Evolutionary conservation across 2,113 vertebrate genomes (phyloP), one percentile per base, ranked within the genome.

Genomic region (Accipiter cooperii): DNA sequence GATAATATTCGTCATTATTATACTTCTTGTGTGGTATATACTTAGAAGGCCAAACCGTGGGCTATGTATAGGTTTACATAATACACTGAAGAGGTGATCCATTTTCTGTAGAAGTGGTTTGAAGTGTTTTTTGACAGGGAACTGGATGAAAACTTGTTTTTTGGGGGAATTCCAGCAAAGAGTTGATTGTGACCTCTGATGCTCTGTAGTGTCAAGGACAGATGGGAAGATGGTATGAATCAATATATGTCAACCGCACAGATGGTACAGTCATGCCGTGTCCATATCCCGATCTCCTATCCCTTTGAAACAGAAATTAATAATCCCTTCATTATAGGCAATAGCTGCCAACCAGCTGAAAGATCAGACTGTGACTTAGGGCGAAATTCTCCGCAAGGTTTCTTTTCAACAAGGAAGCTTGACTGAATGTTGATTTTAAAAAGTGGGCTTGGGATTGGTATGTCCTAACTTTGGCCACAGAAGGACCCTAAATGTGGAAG

Each of bases 151-250:
- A 96, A 97, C 93, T 97, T 94, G 91, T 46, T 80, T 97, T 96
- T 94, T 96, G 93, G 97, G 91, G 94, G 85, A 94, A 97, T 97
- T 98, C 97, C 97, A 97, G 95, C 90, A 91, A 98, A 97, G 96
- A 96, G 97, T 98, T 97, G 97, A 96, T 82, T 95, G 94, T 98
- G 98, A 98, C 98, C 97, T 97, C 95, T 95, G 93, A 93, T 97
- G 94, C 96, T 96, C 95, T 95, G 80, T 97, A 88, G 96, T 98
- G 97, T 98, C 98, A 98, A 98, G 98, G 98, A 98, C 98, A 98
- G 98, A 98, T 98, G 98, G 98, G 96, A 97, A 98, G 98, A 98
- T 97, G 97, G 97, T 97, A 96, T 97, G 97, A 98, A 98, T 98
- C 97, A 98, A 98, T 98, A 98, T 97, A 98, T 98, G 98, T 98